Base-by-base conservation (phyloP, 2,113 vertebrate species). In the Psilopsiagon aymara region DNA sequence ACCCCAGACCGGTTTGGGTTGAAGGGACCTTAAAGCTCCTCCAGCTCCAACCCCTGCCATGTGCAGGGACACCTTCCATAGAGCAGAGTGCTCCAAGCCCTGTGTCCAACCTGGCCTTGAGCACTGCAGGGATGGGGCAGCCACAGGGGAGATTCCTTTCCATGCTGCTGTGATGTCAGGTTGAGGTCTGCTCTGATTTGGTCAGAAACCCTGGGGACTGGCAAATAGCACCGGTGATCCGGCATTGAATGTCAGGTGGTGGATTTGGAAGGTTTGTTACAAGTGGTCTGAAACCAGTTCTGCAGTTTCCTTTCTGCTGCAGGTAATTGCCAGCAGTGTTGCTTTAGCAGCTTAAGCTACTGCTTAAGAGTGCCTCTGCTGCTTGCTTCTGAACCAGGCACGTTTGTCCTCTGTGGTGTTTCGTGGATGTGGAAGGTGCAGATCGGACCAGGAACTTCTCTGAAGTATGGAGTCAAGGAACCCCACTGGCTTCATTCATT, bases 161-260 rank as follows among this genome's bases (percentile, higher is more conserved):
- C 17, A 0, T 7, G 10, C 17, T 51, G 4, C n/a, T 1, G 1
- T 39, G 25, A 24, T 53, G 24, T 0, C 0, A 33, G 37, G 27
- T 41, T 10, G 47, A 27, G 7, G 35, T 15, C n/a, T 0, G 9
- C 60, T 62, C 53, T 10, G 59, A 8, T 35, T 21, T 7, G 60
- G 39, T 66, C 2, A 4, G 16, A 29, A n/a, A 70, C 17, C 1
- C 11, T 3, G 13, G 44, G n/a, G 39, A 4, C 8, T 11, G 23
- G 59, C 29, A 21, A 35, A n/a, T 6, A 39, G 29, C 11, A 4
- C 20, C 44, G 2, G 28, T 20, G 39, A 29, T 55, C n/a, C 24
- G 5, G 27, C 13, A 41, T 17, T 8, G 10, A 25, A 6, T 55
- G 68, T 43, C 19, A 20, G n/a, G 7, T 7, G 20, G 46, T 28